Base-by-base conservation (phyloP, 2,113 vertebrate species). In the Boulengeromyrus knoepffleri region DNA sequence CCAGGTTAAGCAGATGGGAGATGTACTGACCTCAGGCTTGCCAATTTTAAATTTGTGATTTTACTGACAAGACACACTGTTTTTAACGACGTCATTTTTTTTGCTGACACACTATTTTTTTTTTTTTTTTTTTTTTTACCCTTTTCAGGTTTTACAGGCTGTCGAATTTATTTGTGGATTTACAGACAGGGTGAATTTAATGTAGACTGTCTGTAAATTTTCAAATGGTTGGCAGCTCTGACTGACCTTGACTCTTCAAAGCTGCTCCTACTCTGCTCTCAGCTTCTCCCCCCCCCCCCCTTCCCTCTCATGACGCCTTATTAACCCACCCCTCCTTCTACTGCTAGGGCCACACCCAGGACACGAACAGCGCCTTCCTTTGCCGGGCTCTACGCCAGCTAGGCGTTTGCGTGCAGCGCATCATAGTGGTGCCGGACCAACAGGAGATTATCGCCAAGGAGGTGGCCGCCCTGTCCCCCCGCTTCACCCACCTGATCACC, bases 281-380 rank as follows among this genome's bases (percentile, higher is more conserved):
- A 42, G 77, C 77, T 17, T 24, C 45, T 1, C 80, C 2, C 49
- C 49, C 83, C 15, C 5, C 83, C 42, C 3, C 6, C 6, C 24
- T 2, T 85, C 39, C 42, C 3, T 8, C 19, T 47, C 39, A 27
- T 8, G 21, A 10, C 45, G 9, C 45, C 42, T 45, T 21, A 6
- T 46, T 88, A 88, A 66, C 74, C 31, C 3, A 7, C 10, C 3
- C 19, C 87, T 36, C 31, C 1, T 39, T 10, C 0, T 27, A 89
- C 70, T 87, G 36, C 0, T 93, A 99, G 98, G 98, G 98, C 83
- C 96, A 97, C 93, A 99, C 98, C 0, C 95, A 95, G 80, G 98
- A 99, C 94, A 99, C 98, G 0, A 99, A 99, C 92, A 99, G 97
- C 27, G 95, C 95, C 92, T 98, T 98, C 92, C 95, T 99, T 92